Evolutionary conservation across 1,140 invertebrate species (phyloP), one percentile per base, ranked within the genome.

Genomic region (Episyrphus balteatus): DNA sequence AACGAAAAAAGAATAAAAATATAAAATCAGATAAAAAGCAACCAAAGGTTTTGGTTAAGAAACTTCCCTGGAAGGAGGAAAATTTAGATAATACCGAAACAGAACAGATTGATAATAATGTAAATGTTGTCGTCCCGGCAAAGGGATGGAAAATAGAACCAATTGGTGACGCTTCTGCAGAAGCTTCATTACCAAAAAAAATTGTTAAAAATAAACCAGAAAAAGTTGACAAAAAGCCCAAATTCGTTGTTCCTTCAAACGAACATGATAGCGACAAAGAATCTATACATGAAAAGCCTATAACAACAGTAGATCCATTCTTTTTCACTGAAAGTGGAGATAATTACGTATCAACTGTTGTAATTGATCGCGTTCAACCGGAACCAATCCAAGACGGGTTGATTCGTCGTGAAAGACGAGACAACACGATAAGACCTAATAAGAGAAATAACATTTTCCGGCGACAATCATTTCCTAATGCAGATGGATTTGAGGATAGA

Each of bases 241-340:
- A 17, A 18, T 17, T 37, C 40, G 12, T 10, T 9, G 12, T 52
- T 31, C 7, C 10, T 8, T n/a, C 46, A 44, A 42, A 39, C 21
- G 5, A 46, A 54, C 11, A 32, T 44, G 42, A 37, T 15, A 19
- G 30, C 10, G 12, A 13, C 18, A 9, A 11, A 53, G 33, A 48
- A 44, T 11, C 19, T 18, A 12, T 37, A 41, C 0, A 52, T 46
- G 21, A 46, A 61, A 21, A 41, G 12, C 26, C 43, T 49, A 33
- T 36, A 30, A 55, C 53, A 10, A 68, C 59, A 6, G 58, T 73
- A 8, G 77, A 79, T 70, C 74, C 75, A 36, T 79, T 79, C 50
- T 79, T 79, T 49, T 70, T 76, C 11, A 79, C 75, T 13, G 62
- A 72, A 36, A 70, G 69, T 14, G 75, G 76, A 1, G 69, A 76